Evolutionary conservation across 2,797 vertebrate genomes (phyloP).

Genomic region (Eidolon dupreanum): DNA sequence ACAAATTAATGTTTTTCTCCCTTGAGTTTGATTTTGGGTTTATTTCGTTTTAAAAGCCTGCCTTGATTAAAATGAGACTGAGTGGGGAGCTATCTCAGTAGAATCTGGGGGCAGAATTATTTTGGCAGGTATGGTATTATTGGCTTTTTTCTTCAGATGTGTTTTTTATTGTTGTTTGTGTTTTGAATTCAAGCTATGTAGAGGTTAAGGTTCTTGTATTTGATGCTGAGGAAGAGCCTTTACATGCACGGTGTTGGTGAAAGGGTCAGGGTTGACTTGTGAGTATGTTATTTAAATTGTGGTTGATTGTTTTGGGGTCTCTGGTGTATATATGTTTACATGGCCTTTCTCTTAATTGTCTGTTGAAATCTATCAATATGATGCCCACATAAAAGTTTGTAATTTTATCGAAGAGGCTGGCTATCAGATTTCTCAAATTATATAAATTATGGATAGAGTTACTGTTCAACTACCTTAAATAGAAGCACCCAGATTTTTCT

Average conservation of each 20-base stretch:
- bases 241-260: neutral
- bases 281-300: neutral
- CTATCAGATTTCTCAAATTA: neutral
- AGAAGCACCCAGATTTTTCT: constrained; percentile 18
- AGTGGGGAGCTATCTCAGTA: neutral
- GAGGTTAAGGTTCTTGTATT: neutral
- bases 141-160: neutral
- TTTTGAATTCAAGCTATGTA: neutral
- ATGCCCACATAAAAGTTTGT: neutral
- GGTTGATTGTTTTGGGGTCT: neutral
- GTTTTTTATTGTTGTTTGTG: neutral
- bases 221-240: neutral
- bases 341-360: neutral
- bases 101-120: neutral
- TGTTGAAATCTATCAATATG: neutral
- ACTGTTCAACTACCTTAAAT: neutral
- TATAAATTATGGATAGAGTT: neutral
- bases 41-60: neutral
- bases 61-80: constrained; percentile 30
- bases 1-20: neutral
- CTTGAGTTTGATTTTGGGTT: neutral
- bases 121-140: neutral
- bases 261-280: neutral
- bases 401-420: neutral
- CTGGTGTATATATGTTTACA: neutral